Conservation (phyloP, 1,140 invertebrate species). For the Trachymyrmex cornetzi region DNA sequence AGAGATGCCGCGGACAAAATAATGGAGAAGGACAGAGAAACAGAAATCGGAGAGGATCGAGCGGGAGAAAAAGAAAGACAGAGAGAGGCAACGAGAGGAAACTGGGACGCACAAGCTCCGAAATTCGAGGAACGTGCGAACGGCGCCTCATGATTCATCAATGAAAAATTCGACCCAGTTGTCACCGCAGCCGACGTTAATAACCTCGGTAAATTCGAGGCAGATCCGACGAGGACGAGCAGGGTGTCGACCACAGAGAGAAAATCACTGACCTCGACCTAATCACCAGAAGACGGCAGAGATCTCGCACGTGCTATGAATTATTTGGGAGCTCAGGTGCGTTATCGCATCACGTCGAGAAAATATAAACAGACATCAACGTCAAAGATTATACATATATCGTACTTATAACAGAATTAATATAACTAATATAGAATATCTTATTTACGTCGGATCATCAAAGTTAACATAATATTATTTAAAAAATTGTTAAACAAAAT, state of each 20-base stretch:
- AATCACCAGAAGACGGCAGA: slow-evolving; percentile 45
- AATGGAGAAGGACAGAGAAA: not conserved
- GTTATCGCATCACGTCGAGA: slow-evolving; percentile 19
- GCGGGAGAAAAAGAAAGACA: not conserved
- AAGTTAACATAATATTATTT: no score
- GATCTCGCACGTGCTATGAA: slow-evolving; percentile 31
- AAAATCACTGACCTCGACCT: slow-evolving; percentile 67
- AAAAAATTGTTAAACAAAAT: no score
- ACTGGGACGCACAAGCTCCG: slow-evolving; percentile 61
- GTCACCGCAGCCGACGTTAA: slow-evolving; percentile 66
- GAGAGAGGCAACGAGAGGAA: slow-evolving; percentile 27
- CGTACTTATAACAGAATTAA: not conserved
- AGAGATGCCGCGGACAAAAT: slow-evolving; percentile 9
- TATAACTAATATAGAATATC: not conserved
- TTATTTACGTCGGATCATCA: no score
- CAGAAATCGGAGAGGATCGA: slow-evolving; percentile 4
- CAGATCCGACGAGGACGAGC: not conserved
- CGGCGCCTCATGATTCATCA: slow-evolving; percentile 72
- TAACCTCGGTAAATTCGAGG: slow-evolving; percentile 59
- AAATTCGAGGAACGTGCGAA: slow-evolving; percentile 59
- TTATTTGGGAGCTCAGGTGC: not conserved
- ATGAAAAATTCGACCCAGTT: slow-evolving; percentile 75
- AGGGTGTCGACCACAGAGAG: not conserved
- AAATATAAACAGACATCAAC: slow-evolving; percentile 15
- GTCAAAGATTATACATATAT: not conserved